These are phyloP conservation scores for Eufriesea mexicana DNA, from an alignment of 1,140 invertebrate genomes.

Conservation along the genomic window DNA sequence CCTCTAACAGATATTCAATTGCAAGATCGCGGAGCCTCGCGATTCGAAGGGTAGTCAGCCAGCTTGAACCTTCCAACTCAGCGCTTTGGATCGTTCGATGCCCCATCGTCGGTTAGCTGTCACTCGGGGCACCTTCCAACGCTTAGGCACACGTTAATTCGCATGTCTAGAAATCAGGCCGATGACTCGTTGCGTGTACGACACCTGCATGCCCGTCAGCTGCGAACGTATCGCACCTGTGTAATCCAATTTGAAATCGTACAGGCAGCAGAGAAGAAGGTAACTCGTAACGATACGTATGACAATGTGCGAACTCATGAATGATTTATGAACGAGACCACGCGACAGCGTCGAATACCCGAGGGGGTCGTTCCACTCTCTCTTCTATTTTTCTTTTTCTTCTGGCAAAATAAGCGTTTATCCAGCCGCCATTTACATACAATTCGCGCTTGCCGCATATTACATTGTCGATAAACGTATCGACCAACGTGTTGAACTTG, in stretches of 20 bases:
- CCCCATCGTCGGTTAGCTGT: not conserved
- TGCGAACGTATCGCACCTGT: slow-evolving; percentile 26
- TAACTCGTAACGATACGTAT: slow-evolving; percentile 15
- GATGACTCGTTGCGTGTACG: slow-evolving; percentile 38
- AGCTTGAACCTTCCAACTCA: not conserved
- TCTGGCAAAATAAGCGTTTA: not conserved
- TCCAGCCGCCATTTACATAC: not conserved
- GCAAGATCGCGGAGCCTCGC: no score
- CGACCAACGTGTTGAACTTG: no score
- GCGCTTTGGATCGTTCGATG: not conserved
- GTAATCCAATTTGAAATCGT: slow-evolving; percentile 46
- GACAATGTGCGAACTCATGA: slow-evolving; percentile 49
- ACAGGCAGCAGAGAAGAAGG: slow-evolving; percentile 9
- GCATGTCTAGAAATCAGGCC: slow-evolving; percentile 48
- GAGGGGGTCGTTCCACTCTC: not conserved
- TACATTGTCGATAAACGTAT: no score
- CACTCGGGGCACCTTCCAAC: not conserved
- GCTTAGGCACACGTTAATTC: slow-evolving; percentile 47
- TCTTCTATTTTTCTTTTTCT: no score
- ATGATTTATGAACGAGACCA: slow-evolving; percentile 39
- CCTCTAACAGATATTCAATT: no score
- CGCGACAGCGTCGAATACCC: not conserved
- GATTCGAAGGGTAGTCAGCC: no score
- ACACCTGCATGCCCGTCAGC: slow-evolving; percentile 33
- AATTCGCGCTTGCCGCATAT: not conserved